phyloP scores from a whole-genome alignment of 2,113 vertebrate genomes.

The human region DNA sequence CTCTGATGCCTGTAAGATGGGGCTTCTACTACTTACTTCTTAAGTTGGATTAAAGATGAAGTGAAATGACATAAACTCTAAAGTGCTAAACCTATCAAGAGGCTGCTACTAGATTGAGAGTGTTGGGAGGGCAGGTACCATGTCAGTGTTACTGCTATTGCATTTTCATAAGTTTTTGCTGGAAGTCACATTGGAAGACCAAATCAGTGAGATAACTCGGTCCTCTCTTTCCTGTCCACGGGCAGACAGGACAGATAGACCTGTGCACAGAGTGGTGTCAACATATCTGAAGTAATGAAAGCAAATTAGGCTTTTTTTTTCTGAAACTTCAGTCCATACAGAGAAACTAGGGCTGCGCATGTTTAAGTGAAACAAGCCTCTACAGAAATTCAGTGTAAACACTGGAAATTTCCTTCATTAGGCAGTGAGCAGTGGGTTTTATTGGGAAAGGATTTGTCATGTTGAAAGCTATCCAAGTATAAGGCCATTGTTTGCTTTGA shows the following conservation, averaged over 20 bases:
- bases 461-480: conserved; percentile 12
- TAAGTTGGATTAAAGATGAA: neutral
- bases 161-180: neutral
- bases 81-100: neutral
- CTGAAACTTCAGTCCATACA: neutral
- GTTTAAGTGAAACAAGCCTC: neutral
- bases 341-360: neutral
- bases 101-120: neutral
- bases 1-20: neutral
- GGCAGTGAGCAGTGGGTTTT: neutral
- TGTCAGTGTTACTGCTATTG: neutral
- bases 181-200: neutral
- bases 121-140: neutral
- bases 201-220: neutral
- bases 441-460: neutral
- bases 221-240: neutral
- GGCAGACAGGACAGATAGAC: neutral
- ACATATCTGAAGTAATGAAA: neutral
- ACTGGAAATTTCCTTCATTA: neutral
- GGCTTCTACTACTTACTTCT: neutral
- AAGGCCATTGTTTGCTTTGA: conserved; percentile 14
- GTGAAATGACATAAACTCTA: conserved; percentile 3
- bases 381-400: neutral
- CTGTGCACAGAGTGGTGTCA: neutral
- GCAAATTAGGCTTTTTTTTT: neutral